A percentile compares a stretch with the other conserved stretches of the same genome.
phyloP scores from a whole-genome alignment of 1,140 invertebrate genomes.

The Ceratitis capitata region DNA sequence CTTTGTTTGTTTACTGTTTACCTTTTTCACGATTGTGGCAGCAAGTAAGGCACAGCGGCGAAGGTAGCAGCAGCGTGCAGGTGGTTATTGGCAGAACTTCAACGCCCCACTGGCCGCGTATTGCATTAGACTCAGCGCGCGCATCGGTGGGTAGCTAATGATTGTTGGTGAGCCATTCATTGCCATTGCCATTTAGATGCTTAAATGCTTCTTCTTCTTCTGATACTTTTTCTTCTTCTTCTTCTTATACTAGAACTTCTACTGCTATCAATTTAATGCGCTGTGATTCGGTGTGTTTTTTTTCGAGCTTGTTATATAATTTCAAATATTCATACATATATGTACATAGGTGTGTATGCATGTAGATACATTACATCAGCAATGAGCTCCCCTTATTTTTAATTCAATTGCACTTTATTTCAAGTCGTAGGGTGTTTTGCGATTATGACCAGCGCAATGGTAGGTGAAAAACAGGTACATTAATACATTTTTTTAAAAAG shows the following conservation, averaged over 20 bases:
- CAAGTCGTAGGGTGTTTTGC: neutral
- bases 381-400: neutral
- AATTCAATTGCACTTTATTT: neutral
- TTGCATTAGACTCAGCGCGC: neutral
- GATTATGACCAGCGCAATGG: neutral
- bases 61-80: neutral
- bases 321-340: neutral
- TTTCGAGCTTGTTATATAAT: neutral
- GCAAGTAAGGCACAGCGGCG: constrained; percentile 2
- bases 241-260: no score
- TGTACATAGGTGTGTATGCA: neutral
- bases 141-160: constrained; percentile 9
- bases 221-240: no score
- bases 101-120: neutral
- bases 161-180: neutral
- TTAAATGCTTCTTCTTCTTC: neutral
- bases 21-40: neutral
- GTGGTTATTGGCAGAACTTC: neutral
- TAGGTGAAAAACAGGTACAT: neutral
- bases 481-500: neutral
- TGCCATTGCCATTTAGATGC: neutral
- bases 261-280: neutral
- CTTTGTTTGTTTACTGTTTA: no score
- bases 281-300: neutral
- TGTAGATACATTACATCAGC: no score